These are phyloP conservation scores for Agriopis leucophaearia DNA, from an alignment of 2,888 invertebrate species.

Conservation along the genomic window DNA sequence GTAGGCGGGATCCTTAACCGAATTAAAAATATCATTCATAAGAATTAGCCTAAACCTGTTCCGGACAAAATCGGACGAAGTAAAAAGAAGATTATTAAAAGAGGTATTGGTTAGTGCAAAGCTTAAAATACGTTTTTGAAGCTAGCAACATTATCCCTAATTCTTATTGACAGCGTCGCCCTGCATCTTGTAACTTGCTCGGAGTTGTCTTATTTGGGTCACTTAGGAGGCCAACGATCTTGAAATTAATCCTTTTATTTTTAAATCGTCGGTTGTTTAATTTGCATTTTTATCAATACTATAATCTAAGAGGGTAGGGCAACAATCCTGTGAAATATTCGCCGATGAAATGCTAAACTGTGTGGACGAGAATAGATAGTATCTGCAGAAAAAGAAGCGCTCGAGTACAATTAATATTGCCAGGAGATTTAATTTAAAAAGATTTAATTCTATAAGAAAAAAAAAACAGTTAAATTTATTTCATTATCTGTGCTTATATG, in stretches of 20 bases:
- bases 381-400: conserved; percentile 51
- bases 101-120: conserved; percentile 45
- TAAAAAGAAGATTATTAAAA: conserved; percentile 35
- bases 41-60: conserved; percentile 47
- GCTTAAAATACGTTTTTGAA: conserved; percentile 56
- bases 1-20: conserved; percentile 47
- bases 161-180: conserved; percentile 77
- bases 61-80: conserved; percentile 31
- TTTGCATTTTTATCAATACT: conserved; percentile 81
- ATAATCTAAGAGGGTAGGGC: conserved; percentile 76
- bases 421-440: conserved; percentile 22
- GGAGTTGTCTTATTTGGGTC: conserved; percentile 83
- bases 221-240: conserved; percentile 77
- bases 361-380: conserved; percentile 63
- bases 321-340: conserved; percentile 79
- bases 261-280: conserved; percentile 73
- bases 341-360: conserved; percentile 75
- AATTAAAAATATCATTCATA: conserved; percentile 50
- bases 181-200: conserved; percentile 58
- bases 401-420: conserved; percentile 51
- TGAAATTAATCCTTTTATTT: conserved; percentile 75
- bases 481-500: background rate
- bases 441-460: conserved; percentile 21
- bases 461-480: background rate
- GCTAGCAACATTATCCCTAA: conserved; percentile 78